Percentiles rank a stretch among this genome's conserved stretches.
phyloP scores from a whole-genome alignment of 2,888 invertebrate species.

The Tinea trinotella region DNA sequence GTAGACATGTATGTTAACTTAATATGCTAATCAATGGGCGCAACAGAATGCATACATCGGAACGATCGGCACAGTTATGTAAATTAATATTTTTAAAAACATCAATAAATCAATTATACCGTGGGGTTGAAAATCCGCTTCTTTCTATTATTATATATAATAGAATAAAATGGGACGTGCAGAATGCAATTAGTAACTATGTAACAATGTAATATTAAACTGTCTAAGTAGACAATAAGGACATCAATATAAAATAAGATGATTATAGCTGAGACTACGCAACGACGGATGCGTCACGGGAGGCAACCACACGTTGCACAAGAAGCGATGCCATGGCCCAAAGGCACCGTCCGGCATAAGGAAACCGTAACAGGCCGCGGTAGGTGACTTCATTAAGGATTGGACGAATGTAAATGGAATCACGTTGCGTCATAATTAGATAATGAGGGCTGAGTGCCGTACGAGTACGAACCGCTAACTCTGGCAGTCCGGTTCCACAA shows the following conservation, averaged over 20 bases:
- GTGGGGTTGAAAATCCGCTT: background rate
- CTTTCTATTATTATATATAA: no score
- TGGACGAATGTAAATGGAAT: slow-evolving; percentile 37
- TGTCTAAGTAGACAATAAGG: background rate
- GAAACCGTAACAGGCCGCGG: slow-evolving; percentile 37
- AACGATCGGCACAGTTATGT: slow-evolving; percentile 14
- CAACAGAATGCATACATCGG: slow-evolving; percentile 17
- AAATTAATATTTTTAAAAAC: slow-evolving; percentile 17
- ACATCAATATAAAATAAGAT: background rate
- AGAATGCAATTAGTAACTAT: no score
- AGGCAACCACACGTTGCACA: slow-evolving; percentile 39
- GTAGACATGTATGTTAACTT: background rate
- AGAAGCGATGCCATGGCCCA: slow-evolving; percentile 29
- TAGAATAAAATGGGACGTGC: no score
- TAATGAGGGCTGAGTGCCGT: slow-evolving; percentile 33
- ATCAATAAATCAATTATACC: slow-evolving; percentile 8
- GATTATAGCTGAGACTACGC: background rate
- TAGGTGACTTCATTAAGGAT: slow-evolving; percentile 33
- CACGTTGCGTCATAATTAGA: slow-evolving; percentile 48
- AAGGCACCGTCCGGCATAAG: slow-evolving; percentile 33
- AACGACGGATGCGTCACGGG: slow-evolving; percentile 34
- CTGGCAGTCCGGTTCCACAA: slow-evolving; percentile 10
- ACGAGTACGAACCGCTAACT: slow-evolving; percentile 9
- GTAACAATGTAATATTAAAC: no score
- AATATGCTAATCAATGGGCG: slow-evolving; percentile 11